phyloP scores from a whole-genome alignment of 2,888 invertebrate species.

The Venusia cambrica region DNA sequence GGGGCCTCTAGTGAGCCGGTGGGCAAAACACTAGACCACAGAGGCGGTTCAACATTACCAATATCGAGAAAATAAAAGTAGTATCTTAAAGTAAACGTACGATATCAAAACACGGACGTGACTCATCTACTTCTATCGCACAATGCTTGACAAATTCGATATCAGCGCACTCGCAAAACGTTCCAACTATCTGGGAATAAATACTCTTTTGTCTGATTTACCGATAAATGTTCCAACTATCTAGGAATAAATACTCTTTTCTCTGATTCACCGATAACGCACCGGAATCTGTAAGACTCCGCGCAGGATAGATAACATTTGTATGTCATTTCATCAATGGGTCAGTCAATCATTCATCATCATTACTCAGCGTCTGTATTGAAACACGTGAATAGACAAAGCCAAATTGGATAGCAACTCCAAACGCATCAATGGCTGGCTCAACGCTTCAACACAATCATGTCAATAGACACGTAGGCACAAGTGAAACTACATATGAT shows the following conservation, averaged over 20 bases:
- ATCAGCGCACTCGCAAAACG: constrained; percentile 11
- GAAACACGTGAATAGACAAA: constrained; percentile 50
- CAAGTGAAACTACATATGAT: no score
- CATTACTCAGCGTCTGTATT: constrained; percentile 60
- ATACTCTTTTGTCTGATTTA: constrained; percentile 17
- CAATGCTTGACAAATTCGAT: constrained; percentile 6
- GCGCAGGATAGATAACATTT: constrained; percentile 44
- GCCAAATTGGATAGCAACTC: constrained; percentile 32
- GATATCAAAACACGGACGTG: constrained; percentile 7
- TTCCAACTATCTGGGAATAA: constrained; percentile 8
- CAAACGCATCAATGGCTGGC: constrained; percentile 23
- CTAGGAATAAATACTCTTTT: constrained; percentile 15
- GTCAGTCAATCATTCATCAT: constrained; percentile 58
- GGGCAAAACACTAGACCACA: no score
- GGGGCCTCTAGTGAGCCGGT: no score
- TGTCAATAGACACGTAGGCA: no score
- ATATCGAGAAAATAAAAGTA: no score
- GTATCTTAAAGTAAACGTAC: constrained; percentile 52
- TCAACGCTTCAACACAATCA: constrained; percentile 9
- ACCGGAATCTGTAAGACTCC: constrained; percentile 19
- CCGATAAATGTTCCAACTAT: constrained; percentile 14
- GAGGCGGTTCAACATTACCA: no score
- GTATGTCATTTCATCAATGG: constrained; percentile 59
- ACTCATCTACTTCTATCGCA: constrained; percentile 5
- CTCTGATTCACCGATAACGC: constrained; percentile 15